Base-by-base conservation (phyloP, 2,888 invertebrate genomes). In the Neoascia interrupta region DNA sequence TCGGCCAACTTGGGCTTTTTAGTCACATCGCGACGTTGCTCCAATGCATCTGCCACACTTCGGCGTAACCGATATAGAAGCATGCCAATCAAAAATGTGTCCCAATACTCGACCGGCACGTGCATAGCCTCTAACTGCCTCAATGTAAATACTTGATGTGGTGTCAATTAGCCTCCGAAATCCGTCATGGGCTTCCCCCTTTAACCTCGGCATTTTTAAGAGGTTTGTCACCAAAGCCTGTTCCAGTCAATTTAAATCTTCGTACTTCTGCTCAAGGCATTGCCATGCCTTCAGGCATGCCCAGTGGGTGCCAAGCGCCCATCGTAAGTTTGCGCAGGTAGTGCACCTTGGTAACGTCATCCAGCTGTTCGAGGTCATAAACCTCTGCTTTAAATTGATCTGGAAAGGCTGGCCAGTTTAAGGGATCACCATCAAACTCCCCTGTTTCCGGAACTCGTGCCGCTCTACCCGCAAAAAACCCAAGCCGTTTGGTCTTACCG, bases 341-440 rank as follows among this genome's bases (percentile, higher is more conserved):
- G 16, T 39, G 39, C 39, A 39, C 4, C 16, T 39, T 39, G 5
- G 39, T 39, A 5, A 39, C 39, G 39, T 39, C 10, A 16, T 39
- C 39, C 5, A 39, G 10, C 16, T 39, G 39, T 10, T 13, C 16
- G 10, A 13, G 39, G 16, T 39, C 39, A 16, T 39, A 16, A 5
- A 39, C 39, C 16, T 39, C 39, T 3, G 39, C 39, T 16, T 10
- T 13, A 16, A 39, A 39, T 39, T 39, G 39, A n/a, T 39, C 39
- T 15, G 15, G 39, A 39, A 39, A 39, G 16, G 39, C 15, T 10
- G 39, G 39, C 39, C 39, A 39, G 39, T 39, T 39, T 5, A 10
- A 13, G 15, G 39, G 39, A 39, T 39, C 16, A 39, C 39, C 39
- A 39, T 39, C 39, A n/a, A 39, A 39, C 16, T 39, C 39, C 3